Evolutionary conservation across 2,888 invertebrate species (phyloP).

Genomic region (Brachynemurus nebulosus): DNA sequence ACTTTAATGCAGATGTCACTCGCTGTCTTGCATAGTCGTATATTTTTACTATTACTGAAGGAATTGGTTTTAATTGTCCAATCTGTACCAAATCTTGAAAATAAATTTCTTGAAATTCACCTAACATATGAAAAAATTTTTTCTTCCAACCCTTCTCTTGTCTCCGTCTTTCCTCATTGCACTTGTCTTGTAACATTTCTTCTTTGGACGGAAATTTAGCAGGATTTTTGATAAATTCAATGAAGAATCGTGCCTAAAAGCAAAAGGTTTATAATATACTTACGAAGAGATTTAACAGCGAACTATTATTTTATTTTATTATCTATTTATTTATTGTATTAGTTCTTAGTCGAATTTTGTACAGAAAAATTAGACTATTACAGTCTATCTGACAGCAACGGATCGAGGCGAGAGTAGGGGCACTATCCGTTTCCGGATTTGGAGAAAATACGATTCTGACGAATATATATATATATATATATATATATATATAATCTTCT

Average conservation of each 20-base stretch:
- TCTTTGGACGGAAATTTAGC: slow-evolving; percentile 44
- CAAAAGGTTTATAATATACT: too few relatives aligned
- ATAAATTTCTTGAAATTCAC: slow-evolving; percentile 48
- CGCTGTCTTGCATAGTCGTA: slow-evolving; percentile 53
- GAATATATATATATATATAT: too few relatives aligned
- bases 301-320: too few relatives aligned
- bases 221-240: slow-evolving; percentile 41
- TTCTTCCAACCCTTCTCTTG: slow-evolving; percentile 44
- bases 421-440: too few relatives aligned
- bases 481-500: too few relatives aligned
- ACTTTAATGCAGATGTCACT: slow-evolving; percentile 45
- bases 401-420: too few relatives aligned
- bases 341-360: too few relatives aligned
- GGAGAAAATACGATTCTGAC: too few relatives aligned
- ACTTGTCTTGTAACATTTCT: slow-evolving; percentile 45
- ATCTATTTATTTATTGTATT: too few relatives aligned
- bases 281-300: too few relatives aligned
- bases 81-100: slow-evolving; percentile 51
- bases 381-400: too few relatives aligned
- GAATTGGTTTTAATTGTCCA: slow-evolving; percentile 45
- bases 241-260: slow-evolving; percentile 43
- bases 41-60: slow-evolving; percentile 52
- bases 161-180: slow-evolving; percentile 37
- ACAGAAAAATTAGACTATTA: too few relatives aligned
- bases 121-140: slow-evolving; percentile 67